Conservation (phyloP, 64 coral and sea anemone genomes). For the Stylophora pistillata region DNA sequence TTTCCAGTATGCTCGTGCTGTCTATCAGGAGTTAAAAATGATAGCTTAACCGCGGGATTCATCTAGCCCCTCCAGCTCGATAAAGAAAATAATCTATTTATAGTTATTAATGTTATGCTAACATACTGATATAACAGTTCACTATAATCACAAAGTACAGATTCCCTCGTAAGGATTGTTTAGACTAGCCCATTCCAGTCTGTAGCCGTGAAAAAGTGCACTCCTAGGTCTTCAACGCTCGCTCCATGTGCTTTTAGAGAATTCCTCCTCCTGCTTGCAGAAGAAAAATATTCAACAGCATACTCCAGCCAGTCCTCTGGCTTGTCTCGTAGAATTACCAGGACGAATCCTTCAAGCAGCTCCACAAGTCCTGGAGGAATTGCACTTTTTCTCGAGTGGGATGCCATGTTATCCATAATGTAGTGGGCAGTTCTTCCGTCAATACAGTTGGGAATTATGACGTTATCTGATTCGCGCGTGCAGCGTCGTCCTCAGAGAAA, state of each 20-base stretch:
- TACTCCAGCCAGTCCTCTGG: constrained; percentile 50
- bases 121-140: not conserved
- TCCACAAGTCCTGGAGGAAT: constrained; percentile 53
- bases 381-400: not conserved
- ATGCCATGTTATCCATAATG: not conserved
- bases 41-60: not conserved
- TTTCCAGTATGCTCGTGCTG: not conserved
- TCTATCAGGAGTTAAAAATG: not conserved
- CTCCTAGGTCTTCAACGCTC: constrained; percentile 32
- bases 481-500: not conserved
- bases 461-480: not conserved
- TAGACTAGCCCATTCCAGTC: constrained; percentile 58
- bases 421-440: not conserved
- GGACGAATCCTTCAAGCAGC: constrained; percentile 59
- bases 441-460: not conserved
- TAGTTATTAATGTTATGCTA: not conserved
- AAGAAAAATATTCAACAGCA: constrained; percentile 38
- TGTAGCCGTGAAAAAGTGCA: constrained; percentile 53
- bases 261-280: constrained; percentile 18
- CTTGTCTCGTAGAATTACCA: constrained; percentile 42
- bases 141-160: constrained; percentile 10
- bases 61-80: not conserved
- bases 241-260: constrained; percentile 55
- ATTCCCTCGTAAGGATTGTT: not conserved
- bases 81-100: not conserved